Base-by-base conservation (phyloP, 2,113 vertebrate species). In the Boulengeromyrus knoepffleri region DNA sequence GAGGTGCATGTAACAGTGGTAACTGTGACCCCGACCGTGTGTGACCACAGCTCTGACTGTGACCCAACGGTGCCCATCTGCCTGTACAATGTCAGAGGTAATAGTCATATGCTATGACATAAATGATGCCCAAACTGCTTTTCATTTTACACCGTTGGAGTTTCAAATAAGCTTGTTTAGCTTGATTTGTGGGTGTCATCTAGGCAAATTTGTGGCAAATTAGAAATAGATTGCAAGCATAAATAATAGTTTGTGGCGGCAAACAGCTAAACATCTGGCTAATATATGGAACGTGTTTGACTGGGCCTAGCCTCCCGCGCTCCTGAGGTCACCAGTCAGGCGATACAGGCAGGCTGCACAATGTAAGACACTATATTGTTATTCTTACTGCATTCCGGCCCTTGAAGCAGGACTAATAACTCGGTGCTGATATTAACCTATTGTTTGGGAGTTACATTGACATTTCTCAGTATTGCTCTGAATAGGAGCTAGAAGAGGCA, bases 191-290 rank as follows among this genome's bases (percentile, higher is more conserved):
- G 84, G 45, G 24, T 86, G 84, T 50, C 47, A 86, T 49, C 45
- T 50, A 50, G 84, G 84, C n/a, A 86, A n/a, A 86, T 85, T 45
- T 49, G 84, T 31, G 10, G 47, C 84, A 86, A 86, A 50, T 86
- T 86, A 86, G 84, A 86, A 86, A 86, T 86, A 86, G 84, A 86
- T 86, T 86, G 84, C 84, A 86, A 24, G 84, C 84, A 86, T 86
- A 86, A 86, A 86, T 49, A 86, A 86, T 86, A 49, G 84, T 86
- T 86, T 50, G 24, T 86, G 46, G 17, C 3, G n/a, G 21, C 21
- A 86, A 86, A 21, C 46, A 86, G 47, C 47, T 50, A 86, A 86
- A 86, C 84, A 86, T 86, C 84, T 86, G 84, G 21, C 2, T 49
- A 12, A 50, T 86, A 49, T 86, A 50, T 49, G 47, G 84, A 21